phyloP scores from a whole-genome alignment of 2,888 invertebrate species.

The Acrobeloides nanus region DNA sequence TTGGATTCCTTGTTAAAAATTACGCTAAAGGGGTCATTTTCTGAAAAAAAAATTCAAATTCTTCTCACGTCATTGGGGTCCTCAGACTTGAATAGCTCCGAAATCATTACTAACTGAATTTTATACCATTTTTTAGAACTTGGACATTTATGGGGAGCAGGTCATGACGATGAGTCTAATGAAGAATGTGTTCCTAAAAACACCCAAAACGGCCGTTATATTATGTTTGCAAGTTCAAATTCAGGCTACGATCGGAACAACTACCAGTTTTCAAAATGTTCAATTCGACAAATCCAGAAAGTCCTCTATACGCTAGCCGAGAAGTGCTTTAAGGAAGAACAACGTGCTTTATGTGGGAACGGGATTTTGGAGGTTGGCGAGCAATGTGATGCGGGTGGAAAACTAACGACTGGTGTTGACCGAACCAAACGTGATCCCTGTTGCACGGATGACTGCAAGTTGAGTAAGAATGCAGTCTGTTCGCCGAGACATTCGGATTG shows the following conservation, averaged over 20 bases:
- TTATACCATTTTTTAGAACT: slow-evolving; percentile 19
- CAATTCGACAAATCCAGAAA: slow-evolving; percentile 16
- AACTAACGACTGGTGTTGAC: slow-evolving; percentile 10
- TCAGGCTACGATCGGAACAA: slow-evolving; percentile 29
- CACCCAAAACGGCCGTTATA: slow-evolving; percentile 21
- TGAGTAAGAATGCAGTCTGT: slow-evolving; percentile 17
- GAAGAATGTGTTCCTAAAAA: slow-evolving; percentile 10
- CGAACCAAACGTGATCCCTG: slow-evolving; percentile 15
- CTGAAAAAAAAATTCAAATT: too few species aligned
- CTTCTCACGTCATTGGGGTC: not conserved
- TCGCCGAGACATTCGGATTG: slow-evolving; percentile 30
- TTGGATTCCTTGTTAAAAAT: too few species aligned
- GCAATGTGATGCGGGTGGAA: slow-evolving; percentile 27
- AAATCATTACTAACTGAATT: not conserved
- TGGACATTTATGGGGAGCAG: slow-evolving; percentile 25
- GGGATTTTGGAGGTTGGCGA: slow-evolving; percentile 31
- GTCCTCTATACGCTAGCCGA: slow-evolving; percentile 21
- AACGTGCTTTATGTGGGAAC: slow-evolving; percentile 27
- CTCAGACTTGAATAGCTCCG: slow-evolving; percentile 1
- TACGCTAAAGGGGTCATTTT: too few species aligned
- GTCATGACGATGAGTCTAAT: slow-evolving; percentile 19
- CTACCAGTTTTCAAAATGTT: slow-evolving; percentile 23
- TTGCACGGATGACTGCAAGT: slow-evolving; percentile 19
- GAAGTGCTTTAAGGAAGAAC: slow-evolving; percentile 26
- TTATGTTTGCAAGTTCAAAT: slow-evolving; percentile 27